These are phyloP conservation scores for Stratiomys singularior DNA, from an alignment of 2,888 invertebrate genomes.

Conservation along the genomic window DNA sequence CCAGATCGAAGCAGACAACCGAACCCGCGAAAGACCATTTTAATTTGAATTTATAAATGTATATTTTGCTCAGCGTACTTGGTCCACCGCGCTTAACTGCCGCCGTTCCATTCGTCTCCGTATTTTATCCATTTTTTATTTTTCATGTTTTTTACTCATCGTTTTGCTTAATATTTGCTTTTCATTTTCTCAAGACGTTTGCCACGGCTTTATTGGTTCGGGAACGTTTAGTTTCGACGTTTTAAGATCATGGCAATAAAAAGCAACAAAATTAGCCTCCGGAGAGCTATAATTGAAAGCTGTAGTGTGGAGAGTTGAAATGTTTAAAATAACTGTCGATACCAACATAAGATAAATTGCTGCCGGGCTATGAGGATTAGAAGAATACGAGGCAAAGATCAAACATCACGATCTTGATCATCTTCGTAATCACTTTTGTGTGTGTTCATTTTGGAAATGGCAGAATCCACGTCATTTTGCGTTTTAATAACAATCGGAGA, in stretches of 20 bases:
- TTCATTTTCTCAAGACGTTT: slow-evolving; percentile 9
- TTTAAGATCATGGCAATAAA: neutral
- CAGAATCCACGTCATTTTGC: too few species aligned
- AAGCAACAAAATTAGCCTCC: neutral
- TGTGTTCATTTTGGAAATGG: too few species aligned
- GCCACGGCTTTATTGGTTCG: neutral
- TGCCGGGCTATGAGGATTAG: neutral
- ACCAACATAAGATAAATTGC: neutral
- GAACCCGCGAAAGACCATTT: neutral
- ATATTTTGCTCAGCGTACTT: too few species aligned
- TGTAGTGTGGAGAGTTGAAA: neutral
- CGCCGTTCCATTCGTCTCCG: neutral
- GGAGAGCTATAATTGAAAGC: slow-evolving; percentile 9
- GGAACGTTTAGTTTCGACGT: neutral
- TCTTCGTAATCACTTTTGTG: neutral
- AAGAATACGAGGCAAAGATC: slow-evolving; percentile 11
- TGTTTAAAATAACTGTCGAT: neutral
- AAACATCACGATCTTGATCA: neutral
- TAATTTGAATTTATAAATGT: neutral
- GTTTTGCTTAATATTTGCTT: slow-evolving; percentile 1
- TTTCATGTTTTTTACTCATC: neutral
- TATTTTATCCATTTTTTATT: neutral
- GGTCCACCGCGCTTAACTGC: neutral
- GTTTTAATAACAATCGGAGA: too few species aligned
- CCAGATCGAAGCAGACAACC: slow-evolving; percentile 45